Percentiles rank a stretch among this genome's conserved stretches.
Conservation (phyloP, 2,113 vertebrate species). For the Charina bottae region DNA sequence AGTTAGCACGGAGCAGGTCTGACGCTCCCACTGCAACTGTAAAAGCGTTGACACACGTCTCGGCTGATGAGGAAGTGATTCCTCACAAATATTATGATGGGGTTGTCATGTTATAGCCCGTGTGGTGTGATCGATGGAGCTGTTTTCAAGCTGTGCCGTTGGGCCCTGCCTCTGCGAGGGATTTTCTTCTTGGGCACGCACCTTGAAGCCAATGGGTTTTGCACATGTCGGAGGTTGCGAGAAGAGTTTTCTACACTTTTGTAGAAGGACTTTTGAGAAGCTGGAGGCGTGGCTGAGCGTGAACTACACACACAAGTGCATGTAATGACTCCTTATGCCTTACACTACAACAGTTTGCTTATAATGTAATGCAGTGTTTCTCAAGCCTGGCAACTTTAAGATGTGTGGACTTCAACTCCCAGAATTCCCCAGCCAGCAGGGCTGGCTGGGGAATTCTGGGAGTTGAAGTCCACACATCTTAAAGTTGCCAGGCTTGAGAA, state of each 20-base stretch:
- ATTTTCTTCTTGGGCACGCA: not conserved
- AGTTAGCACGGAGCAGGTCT: not conserved
- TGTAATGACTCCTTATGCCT: rapidly evolving
- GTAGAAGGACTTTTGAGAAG: rapidly evolving
- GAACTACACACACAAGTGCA: not conserved
- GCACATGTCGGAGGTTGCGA: not conserved
- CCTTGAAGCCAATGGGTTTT: not conserved
- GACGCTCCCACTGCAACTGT: conserved; percentile 27
- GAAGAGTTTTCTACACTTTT: conserved; percentile 1
- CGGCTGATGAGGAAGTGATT: conserved; percentile 33
- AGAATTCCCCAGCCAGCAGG: too few species aligned
- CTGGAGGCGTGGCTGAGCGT: not conserved
- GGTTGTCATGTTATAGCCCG: conserved; percentile 13
- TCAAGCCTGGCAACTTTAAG: too few species aligned
- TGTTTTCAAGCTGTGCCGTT: conserved; percentile 3
- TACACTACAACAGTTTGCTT: not conserved
- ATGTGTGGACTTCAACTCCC: too few species aligned
- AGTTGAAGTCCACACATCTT: too few species aligned
- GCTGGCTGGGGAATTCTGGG: too few species aligned
- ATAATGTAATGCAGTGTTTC: not conserved
- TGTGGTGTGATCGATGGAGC: conserved; percentile 8
- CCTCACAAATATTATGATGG: conserved; percentile 51
- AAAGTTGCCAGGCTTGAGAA: too few species aligned
- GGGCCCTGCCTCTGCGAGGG: not conserved
- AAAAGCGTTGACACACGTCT: not conserved